These are phyloP conservation scores for Drosophila borealis DNA, from an alignment of 2,888 invertebrate genomes.

Conservation along the genomic window DNA sequence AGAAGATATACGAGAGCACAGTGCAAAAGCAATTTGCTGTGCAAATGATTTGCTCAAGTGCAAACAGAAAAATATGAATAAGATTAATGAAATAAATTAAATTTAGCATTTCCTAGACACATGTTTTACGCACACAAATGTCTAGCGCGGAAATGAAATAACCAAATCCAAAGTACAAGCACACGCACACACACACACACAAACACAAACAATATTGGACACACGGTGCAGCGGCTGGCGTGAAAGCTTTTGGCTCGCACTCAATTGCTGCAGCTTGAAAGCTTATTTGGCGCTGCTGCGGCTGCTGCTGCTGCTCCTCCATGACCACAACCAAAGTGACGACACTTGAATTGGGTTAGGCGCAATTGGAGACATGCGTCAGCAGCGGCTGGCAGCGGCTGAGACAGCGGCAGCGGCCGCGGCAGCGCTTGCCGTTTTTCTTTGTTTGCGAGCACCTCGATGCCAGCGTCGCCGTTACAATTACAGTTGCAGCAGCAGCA, in stretches of 20 bases:
- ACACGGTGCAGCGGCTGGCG: constrained; percentile 17
- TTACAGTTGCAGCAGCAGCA: constrained; percentile 25
- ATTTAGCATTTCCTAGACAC: constrained; percentile 24
- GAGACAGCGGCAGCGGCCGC: background rate
- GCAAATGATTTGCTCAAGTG: constrained; percentile 3
- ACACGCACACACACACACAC: background rate
- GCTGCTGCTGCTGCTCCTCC: constrained; percentile 28
- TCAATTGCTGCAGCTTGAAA: constrained; percentile 23
- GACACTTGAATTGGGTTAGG: constrained; percentile 71
- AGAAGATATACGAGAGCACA: background rate
- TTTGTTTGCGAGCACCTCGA: constrained; percentile 38
- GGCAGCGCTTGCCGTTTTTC: constrained; percentile 27
- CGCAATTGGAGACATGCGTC: constrained; percentile 67
- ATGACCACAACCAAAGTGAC: constrained; percentile 58
- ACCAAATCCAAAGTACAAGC: background rate
- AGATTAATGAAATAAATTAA: constrained; percentile 2
- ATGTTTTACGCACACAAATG: constrained; percentile 13
- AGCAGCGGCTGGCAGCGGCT: constrained; percentile 16
- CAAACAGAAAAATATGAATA: background rate
- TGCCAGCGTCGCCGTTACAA: constrained; percentile 37
- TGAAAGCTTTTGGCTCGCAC: constrained; percentile 43
- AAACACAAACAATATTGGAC: background rate
- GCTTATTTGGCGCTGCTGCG: constrained; percentile 28
- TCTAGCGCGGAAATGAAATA: constrained; percentile 9
- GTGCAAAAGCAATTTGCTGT: background rate